phyloP scores from a whole-genome alignment of 1,140 invertebrate genomes.

The Drosophila erecta region DNA sequence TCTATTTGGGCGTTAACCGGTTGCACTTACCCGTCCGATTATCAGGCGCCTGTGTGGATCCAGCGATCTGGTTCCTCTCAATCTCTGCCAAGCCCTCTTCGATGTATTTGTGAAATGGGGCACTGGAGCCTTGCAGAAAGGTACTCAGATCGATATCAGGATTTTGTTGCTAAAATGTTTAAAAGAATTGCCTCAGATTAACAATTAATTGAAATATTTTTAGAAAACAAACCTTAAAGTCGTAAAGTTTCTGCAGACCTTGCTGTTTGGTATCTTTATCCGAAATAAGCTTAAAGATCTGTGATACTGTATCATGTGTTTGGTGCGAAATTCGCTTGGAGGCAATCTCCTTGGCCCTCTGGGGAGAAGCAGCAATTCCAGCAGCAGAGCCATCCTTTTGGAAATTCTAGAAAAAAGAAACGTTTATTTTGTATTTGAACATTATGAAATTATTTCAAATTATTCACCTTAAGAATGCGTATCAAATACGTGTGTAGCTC shows the following conservation, averaged over 20 bases:
- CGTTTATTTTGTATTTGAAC: too few species aligned
- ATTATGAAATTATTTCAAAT: neutral
- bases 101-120: constrained; percentile 97
- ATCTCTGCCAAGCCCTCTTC: constrained; percentile 94
- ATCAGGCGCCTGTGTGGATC: constrained; percentile 47
- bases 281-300: constrained; percentile 97
- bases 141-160: constrained; percentile 96
- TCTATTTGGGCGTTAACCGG: constrained; percentile 1
- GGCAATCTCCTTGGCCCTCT: constrained; percentile 82
- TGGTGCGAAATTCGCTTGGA: constrained; percentile 84
- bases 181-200: neutral
- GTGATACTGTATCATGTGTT: constrained; percentile 93
- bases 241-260: constrained; percentile 94
- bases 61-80: constrained; percentile 81
- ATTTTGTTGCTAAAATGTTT: constrained; percentile 88
- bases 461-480: constrained; percentile 89
- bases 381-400: constrained; percentile 74
- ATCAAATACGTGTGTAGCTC: constrained; percentile 93
- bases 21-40: constrained; percentile 60
- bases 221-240: constrained; percentile 87
- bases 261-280: constrained; percentile 95
- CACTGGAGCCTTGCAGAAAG: constrained; percentile 94
- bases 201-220: neutral
- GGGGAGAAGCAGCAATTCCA: constrained; percentile 57
- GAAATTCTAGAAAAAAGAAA: constrained; percentile 62